Percentiles rank a stretch among this genome's conserved stretches.
Evolutionary conservation across 37 sponge, comb jelly and placozoan genomes (phyloP).

Genomic region (Axinella damicornis): DNA sequence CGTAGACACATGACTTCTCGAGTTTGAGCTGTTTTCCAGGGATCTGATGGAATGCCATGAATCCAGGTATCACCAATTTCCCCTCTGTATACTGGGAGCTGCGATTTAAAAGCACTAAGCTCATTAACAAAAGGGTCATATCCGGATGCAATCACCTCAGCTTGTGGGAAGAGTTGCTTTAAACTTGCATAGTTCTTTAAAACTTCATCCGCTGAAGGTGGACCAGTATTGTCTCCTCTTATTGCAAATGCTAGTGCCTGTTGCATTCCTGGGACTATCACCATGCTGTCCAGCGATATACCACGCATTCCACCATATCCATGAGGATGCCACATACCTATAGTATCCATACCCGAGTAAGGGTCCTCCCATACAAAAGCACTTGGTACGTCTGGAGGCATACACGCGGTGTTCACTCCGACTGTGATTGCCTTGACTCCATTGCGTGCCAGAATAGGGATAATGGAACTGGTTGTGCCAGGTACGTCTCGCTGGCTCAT

Average conservation of each 20-base stretch:
- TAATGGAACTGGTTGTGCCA: conserved; percentile 63
- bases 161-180: conserved; percentile 66
- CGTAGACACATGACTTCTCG: conserved; percentile 35
- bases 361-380: conserved; percentile 67
- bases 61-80: conserved; percentile 91
- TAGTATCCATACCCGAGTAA: conserved; percentile 1
- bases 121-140: conserved; percentile 68
- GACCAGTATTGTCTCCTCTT: conserved; percentile 75
- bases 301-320: conserved; percentile 65
- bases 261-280: conserved; percentile 61
- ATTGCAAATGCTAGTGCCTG: conserved; percentile 81
- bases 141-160: conserved; percentile 58
- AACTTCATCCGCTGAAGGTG: conserved; percentile 68
- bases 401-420: conserved; percentile 71
- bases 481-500: conserved; percentile 91
- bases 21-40: conserved; percentile 56
- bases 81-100: conserved; percentile 40
- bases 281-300: conserved; percentile 35
- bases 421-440: conserved; percentile 82
- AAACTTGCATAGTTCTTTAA: conserved; percentile 53
- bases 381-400: conserved; percentile 82
- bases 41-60: conserved; percentile 74
- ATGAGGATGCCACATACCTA: conserved; percentile 86
- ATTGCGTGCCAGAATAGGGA: conserved; percentile 57
- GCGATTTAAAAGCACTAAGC: conserved; percentile 14